Base-by-base conservation (phyloP, 2,888 invertebrate genomes). In the Stramonita haemastoma region DNA sequence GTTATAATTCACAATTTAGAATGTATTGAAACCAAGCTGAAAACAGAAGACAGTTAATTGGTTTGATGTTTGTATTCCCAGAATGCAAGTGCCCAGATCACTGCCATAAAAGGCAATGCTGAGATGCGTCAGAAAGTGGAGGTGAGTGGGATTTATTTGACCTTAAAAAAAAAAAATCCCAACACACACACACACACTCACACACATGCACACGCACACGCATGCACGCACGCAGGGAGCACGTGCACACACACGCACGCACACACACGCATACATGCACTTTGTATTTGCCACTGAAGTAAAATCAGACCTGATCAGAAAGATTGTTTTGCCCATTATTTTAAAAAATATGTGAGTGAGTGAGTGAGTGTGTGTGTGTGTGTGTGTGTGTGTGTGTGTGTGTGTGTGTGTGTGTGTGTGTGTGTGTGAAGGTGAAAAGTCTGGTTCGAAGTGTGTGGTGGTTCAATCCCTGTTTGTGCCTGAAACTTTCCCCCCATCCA, bases 41-140 rank as follows among this genome's bases (percentile, higher is more conserved):
- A 46, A 46, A 46, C 8, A 46, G 46, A 46, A 46, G 46, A 46
- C 46, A 46, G 46, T 8, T 46, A 8, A 34, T 34, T 83, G 36
- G 32, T 60, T 29, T 19, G 46, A 32, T 26, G 11, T 87, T 34
- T 70, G 26, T 57, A 8, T 29, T 89, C 91, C 26, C 90, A 95
- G 94, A 93, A 93, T 87, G 94, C 94, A 13, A 92, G 92, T 81
- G 92, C 94, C 13, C 94, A 94, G 90, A 93, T 93, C 77, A 92
- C 93, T 29, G 92, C 94, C 6, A 91, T 94, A 89, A 95, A 94
- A 90, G 95, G 95, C 34, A 94, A 94, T 91, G 92, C 94, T 13
- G 95, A 95, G 90, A 93, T 95, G n/a, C 91, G 95, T 87, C 94
- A 94, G 92, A 94, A 93, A 92, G 92, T 95, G 66, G 94, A 95